Conservation (phyloP, 2,888 invertebrate species). For the Acrobasis suavella region DNA sequence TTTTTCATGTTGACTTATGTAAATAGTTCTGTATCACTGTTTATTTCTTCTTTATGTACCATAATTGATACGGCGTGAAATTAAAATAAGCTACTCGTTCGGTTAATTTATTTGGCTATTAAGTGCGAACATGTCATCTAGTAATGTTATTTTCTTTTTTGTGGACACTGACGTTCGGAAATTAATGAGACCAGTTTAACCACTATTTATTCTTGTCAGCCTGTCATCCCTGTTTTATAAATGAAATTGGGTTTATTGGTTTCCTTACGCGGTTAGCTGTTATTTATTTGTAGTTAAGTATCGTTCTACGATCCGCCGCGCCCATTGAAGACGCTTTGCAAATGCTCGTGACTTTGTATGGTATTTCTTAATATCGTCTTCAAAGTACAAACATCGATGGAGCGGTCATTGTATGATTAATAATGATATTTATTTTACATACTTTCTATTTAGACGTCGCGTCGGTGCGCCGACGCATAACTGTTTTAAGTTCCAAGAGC, state of each 20-base stretch:
- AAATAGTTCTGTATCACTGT: constrained; percentile 75
- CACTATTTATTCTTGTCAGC: constrained; percentile 66
- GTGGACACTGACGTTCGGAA: constrained; percentile 74
- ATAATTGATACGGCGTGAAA: constrained; percentile 76
- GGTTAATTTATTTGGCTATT: constrained; percentile 79
- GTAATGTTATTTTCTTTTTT: constrained; percentile 63
- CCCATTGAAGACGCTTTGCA: constrained; percentile 44
- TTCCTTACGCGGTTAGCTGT: constrained; percentile 69
- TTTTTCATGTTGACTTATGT: constrained; percentile 79
- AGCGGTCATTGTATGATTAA: constrained; percentile 47
- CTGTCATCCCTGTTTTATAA: constrained; percentile 60
- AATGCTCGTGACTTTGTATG: constrained; percentile 63
- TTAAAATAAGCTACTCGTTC: constrained; percentile 68
- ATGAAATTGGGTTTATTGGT: constrained; percentile 70
- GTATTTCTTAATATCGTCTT: constrained; percentile 75
- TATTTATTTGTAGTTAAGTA: constrained; percentile 60
- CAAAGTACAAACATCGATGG: constrained; percentile 60
- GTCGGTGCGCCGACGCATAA: constrained; percentile 64
- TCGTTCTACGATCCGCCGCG: constrained; percentile 43
- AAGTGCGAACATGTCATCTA: constrained; percentile 80
- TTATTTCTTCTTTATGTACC: constrained; percentile 67
- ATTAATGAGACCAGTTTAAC: constrained; percentile 77
- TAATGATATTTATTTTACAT: constrained; percentile 59
- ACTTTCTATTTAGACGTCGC: constrained; percentile 67
- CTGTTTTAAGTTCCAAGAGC: constrained; percentile 72